phyloP scores from a whole-genome alignment of 1,140 invertebrate genomes.

The Danaus plexippus region DNA sequence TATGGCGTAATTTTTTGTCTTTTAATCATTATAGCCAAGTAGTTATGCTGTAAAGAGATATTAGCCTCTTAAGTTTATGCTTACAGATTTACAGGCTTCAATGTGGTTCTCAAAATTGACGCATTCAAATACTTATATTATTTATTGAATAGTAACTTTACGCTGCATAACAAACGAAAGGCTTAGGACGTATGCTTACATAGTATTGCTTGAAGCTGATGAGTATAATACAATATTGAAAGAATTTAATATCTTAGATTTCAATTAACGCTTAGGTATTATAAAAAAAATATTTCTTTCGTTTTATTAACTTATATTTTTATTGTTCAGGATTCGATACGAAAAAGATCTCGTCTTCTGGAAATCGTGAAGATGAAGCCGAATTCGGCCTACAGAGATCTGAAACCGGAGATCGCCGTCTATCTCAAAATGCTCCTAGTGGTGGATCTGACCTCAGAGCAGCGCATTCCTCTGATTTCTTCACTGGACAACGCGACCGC shows the following conservation, averaged over 20 bases:
- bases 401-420: conserved; percentile 75
- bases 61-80: too few species aligned
- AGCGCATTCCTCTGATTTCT: conserved; percentile 80
- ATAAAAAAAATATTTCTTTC: too few species aligned
- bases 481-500: conserved; percentile 66
- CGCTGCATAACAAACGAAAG: too few species aligned
- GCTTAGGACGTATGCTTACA: conserved; percentile 9
- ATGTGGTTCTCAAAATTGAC: too few species aligned
- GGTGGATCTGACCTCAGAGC: conserved; percentile 72
- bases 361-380: conserved; percentile 78
- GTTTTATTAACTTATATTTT: background rate
- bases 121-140: too few species aligned
- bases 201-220: conserved; percentile 6
- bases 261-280: too few species aligned
- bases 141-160: too few species aligned
- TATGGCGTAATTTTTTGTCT: background rate
- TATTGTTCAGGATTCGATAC: conserved; percentile 71
- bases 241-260: background rate
- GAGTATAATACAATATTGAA: conserved; percentile 1
- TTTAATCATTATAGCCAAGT: background rate
- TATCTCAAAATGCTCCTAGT: conserved; percentile 60
- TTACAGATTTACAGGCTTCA: too few species aligned
- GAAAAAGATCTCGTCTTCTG: conserved; percentile 72
- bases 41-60: too few species aligned
- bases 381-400: conserved; percentile 83